These are phyloP conservation scores for Euthynnus affinis DNA, from an alignment of 2,797 vertebrate genomes.

Conservation along the genomic window DNA sequence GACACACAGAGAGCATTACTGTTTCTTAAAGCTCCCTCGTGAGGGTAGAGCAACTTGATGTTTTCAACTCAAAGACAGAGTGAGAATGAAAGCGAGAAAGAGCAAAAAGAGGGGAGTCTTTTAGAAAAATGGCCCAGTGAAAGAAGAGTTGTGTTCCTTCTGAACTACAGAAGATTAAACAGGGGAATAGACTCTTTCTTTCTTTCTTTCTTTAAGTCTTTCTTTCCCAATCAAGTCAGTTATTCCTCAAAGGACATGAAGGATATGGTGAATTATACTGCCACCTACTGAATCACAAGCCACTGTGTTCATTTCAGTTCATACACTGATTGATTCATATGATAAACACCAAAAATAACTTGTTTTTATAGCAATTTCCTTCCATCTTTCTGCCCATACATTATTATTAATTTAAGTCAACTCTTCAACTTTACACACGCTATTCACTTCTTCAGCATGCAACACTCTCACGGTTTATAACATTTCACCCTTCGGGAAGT, in stretches of 20 bases:
- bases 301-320: too few species aligned
- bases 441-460: not conserved
- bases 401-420: too few species aligned
- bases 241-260: constrained; percentile 20
- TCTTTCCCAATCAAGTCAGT: constrained; percentile 2
- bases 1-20: constrained; percentile 56
- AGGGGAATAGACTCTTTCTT: not conserved
- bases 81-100: constrained; percentile 39
- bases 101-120: constrained; percentile 10
- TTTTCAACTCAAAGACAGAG: constrained; percentile 47
- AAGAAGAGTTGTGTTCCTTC: constrained; percentile 43
- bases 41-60: constrained; percentile 31
- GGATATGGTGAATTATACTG: not conserved
- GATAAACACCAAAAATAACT: too few species aligned
- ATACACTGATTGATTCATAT: too few species aligned
- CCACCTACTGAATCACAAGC: not conserved
- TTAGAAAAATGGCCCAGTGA: constrained; percentile 7
- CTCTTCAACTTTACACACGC: too few species aligned
- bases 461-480: not conserved
- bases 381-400: not conserved
- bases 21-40: constrained; percentile 58
- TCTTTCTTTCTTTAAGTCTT: not conserved
- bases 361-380: too few species aligned
- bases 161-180: constrained; percentile 17
- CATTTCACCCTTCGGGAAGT: constrained; percentile 4